Conservation (phyloP, 2,888 invertebrate species). For the Zhengitettix transpicula region DNA sequence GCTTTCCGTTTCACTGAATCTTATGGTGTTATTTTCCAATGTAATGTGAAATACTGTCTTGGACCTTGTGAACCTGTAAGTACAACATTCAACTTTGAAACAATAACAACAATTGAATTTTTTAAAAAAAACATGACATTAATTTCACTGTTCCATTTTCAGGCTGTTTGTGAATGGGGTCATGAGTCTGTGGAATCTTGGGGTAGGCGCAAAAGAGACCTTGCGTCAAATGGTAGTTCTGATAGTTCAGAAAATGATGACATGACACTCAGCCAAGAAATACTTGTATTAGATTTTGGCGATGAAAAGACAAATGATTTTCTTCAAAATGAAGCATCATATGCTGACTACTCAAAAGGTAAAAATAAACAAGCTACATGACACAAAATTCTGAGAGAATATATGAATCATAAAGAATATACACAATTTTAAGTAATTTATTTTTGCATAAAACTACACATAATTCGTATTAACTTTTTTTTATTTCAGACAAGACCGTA, state of each 20-base stretch:
- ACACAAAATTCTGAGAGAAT: neutral
- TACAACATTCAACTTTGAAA: conserved; percentile 12
- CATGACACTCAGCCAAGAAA: conserved; percentile 89
- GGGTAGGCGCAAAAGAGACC: conserved; percentile 74
- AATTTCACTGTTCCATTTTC: conserved; percentile 15
- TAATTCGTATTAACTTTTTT: neutral
- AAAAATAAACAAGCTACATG: conserved; percentile 13
- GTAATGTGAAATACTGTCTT: conserved; percentile 89
- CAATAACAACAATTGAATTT: neutral
- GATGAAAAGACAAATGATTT: conserved; percentile 75
- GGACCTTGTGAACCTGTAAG: conserved; percentile 86
- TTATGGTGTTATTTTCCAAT: conserved; percentile 92
- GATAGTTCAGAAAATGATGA: conserved; percentile 48
- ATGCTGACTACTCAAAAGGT: conserved; percentile 55
- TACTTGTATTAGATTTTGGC: conserved; percentile 80
- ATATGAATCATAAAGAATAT: neutral
- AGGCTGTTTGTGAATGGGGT: conserved; percentile 85
- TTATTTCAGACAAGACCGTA: conserved; percentile 60
- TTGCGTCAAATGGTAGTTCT: conserved; percentile 27
- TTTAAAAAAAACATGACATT: conserved; percentile 1
- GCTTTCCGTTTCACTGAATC: conserved; percentile 92
- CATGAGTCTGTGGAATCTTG: conserved; percentile 79
- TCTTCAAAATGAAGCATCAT: conserved; percentile 58
- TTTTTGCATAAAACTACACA: neutral
- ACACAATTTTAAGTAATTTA: too few relatives aligned